A percentile compares a stretch with the other conserved stretches of the same genome.
These are phyloP conservation scores for Melanotaenia boesemani DNA, from an alignment of 2,797 vertebrate species.

Conservation along the genomic window DNA sequence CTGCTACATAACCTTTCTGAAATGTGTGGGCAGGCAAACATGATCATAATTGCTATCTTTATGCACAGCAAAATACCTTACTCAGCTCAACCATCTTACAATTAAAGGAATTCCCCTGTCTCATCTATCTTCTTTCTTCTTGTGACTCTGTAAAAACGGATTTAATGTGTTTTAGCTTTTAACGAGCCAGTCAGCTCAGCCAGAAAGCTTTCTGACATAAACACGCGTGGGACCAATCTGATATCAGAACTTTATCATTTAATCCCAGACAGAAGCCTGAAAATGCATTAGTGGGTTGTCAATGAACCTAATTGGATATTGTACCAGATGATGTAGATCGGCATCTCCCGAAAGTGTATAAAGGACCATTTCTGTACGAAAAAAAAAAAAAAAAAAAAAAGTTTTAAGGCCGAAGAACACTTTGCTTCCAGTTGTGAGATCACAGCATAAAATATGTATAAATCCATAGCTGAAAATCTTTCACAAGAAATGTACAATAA, in stretches of 20 bases:
- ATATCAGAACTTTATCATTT: background rate
- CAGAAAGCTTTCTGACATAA: background rate
- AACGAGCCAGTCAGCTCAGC: background rate
- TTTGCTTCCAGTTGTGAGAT: background rate
- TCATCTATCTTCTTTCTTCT: background rate
- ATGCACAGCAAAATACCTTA: constrained; percentile 29
- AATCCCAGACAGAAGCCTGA: no score
- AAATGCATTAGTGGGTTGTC: background rate
- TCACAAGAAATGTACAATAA: background rate
- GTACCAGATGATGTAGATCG: no score
- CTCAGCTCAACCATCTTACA: constrained; percentile 18
- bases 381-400: no score
- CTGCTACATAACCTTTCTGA: constrained; percentile 26
- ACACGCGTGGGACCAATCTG: background rate
- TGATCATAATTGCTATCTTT: constrained; percentile 11
- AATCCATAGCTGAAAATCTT: background rate
- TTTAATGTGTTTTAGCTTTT: background rate
- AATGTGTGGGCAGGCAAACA: constrained; percentile 43
- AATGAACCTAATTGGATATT: background rate
- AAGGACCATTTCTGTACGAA: background rate
- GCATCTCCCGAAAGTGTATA: background rate
- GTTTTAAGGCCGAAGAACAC: background rate
- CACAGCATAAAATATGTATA: background rate
- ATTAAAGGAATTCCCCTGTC: constrained; percentile 19
- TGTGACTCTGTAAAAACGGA: background rate